These are phyloP conservation scores for Muntiacus reevesi DNA, from an alignment of 2,113 vertebrate species.

Conservation along the genomic window DNA sequence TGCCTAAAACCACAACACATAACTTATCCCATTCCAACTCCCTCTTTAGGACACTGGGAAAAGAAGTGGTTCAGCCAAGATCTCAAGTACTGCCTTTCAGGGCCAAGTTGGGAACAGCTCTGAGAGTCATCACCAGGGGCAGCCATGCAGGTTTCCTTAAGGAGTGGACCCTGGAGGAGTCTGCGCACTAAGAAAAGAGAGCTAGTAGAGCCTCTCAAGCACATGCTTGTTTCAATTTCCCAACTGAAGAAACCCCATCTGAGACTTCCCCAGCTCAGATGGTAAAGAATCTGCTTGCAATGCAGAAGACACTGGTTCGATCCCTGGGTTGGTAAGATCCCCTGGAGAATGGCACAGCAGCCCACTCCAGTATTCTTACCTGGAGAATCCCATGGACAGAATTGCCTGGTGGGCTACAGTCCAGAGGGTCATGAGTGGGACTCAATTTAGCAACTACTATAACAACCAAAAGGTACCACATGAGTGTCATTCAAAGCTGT, in stretches of 20 bases:
- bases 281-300: not conserved
- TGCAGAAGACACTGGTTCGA: rapidly evolving
- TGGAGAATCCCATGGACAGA: not conserved
- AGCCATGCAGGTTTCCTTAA: not conserved
- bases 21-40: slow-evolving; percentile 82
- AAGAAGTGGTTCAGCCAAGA: slow-evolving; percentile 70
- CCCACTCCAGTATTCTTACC: not conserved
- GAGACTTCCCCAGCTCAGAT: not conserved
- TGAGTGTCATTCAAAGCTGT: not conserved
- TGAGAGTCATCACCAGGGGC: not conserved
- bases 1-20: slow-evolving; percentile 83
- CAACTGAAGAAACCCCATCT: not conserved
- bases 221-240: not conserved
- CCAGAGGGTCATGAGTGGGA: rapidly evolving
- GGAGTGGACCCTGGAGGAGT: not conserved
- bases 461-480: not conserved
- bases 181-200: not conserved
- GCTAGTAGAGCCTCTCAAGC: not conserved
- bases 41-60: slow-evolving; percentile 76
- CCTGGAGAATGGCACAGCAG: not conserved
- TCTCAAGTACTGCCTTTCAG: slow-evolving; percentile 69
- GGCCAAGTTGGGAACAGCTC: not conserved
- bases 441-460: not conserved
- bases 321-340: not conserved
- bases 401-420: not conserved